Evolutionary conservation across 2,888 invertebrate species (phyloP).

Genomic region (Drosophila helvetica): DNA sequence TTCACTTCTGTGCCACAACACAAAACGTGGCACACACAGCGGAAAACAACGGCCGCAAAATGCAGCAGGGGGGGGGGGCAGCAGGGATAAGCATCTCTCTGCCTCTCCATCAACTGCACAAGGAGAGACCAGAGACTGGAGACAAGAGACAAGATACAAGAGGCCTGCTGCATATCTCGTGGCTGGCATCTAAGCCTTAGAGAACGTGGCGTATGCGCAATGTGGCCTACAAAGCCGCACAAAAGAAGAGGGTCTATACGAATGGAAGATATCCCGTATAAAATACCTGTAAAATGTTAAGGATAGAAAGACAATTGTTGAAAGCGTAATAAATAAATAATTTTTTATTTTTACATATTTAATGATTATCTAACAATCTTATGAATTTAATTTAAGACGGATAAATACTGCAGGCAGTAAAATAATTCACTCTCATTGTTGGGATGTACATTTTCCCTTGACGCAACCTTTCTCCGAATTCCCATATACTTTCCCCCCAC

Average conservation of each 20-base stretch:
- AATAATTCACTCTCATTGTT: too few relatives aligned
- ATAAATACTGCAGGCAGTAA: rapidly evolving
- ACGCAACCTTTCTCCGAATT: not conserved
- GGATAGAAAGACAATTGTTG: too few relatives aligned
- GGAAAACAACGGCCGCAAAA: slow-evolving; percentile 61
- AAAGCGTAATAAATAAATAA: too few relatives aligned
- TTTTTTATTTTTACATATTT: too few relatives aligned
- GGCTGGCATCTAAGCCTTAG: slow-evolving; percentile 44
- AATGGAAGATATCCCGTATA: slow-evolving; percentile 8
- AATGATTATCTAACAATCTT: too few relatives aligned
- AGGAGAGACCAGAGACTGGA: not conserved
- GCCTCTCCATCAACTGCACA: slow-evolving; percentile 44
- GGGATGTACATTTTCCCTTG: rapidly evolving
- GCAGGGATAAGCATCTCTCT: slow-evolving; percentile 63
- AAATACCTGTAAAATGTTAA: too few relatives aligned
- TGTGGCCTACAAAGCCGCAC: slow-evolving; percentile 50
- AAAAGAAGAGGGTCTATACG: not conserved
- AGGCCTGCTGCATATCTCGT: slow-evolving; percentile 30
- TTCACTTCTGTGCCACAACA: slow-evolving; percentile 45
- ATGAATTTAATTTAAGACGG: not conserved
- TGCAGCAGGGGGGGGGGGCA: slow-evolving; percentile 32
- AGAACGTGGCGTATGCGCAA: slow-evolving; percentile 73
- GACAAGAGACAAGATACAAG: not conserved
- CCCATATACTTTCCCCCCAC: not conserved
- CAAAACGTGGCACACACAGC: slow-evolving; percentile 41